These are phyloP conservation scores for Orycteropus afer DNA, from an alignment of 2,113 vertebrate species.

Conservation along the genomic window DNA sequence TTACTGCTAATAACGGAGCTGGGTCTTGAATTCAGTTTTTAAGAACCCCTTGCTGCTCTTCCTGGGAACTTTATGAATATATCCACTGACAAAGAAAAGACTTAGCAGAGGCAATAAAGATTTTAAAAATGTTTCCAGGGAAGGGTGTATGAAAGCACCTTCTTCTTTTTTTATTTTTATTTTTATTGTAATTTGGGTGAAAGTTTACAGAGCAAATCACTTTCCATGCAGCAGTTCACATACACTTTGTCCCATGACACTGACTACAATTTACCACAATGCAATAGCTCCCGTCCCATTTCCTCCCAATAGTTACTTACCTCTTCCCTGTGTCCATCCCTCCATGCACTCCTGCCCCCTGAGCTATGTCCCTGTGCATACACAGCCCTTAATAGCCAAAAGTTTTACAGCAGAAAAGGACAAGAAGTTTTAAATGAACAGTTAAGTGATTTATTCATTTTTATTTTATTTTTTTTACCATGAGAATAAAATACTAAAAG, in stretches of 20 bases:
- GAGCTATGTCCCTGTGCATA: too few relatives aligned
- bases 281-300: too few relatives aligned
- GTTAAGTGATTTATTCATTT: neutral
- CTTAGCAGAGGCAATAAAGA: conserved; percentile 29
- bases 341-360: too few relatives aligned
- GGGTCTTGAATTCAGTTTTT: conserved; percentile 39
- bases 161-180: too few relatives aligned
- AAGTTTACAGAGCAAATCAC: too few relatives aligned
- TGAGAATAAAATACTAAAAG: neutral
- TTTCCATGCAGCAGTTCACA: too few relatives aligned
- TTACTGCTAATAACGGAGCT: neutral
- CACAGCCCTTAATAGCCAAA: too few relatives aligned
- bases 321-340: too few relatives aligned
- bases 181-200: too few relatives aligned
- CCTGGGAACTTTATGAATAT: neutral
- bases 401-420: conserved; percentile 22
- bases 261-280: too few relatives aligned
- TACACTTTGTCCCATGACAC: too few relatives aligned
- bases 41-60: conserved; percentile 8
- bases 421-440: neutral
- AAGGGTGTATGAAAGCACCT: conserved; percentile 11
- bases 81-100: neutral
- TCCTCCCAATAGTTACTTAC: too few relatives aligned
- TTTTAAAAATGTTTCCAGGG: conserved; percentile 44
- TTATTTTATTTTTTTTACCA: neutral